Base-by-base conservation (phyloP, 2,113 vertebrate species). In the Rhodinocichla rosea region DNA sequence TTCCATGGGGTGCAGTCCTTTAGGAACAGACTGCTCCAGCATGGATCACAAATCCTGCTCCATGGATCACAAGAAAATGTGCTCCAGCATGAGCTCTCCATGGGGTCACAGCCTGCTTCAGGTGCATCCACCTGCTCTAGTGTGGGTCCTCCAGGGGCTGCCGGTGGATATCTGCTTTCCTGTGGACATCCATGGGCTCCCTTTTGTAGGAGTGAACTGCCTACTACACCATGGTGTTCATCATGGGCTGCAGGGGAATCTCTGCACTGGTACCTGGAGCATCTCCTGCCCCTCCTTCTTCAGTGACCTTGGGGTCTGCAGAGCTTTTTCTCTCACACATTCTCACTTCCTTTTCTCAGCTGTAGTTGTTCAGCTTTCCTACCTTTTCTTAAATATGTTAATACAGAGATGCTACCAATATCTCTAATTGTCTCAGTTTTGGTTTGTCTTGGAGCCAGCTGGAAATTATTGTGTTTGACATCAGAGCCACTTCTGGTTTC, bases 111-210 rank as follows among this genome's bases (percentile, higher is more conserved):
- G 17, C 10, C 9, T 85, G 28, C 42, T 45, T 67, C 8, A 19
- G 49, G 6, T 81, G 40, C 28, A 65, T 28, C 57, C 3, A 12
- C 26, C 28, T 37, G 15, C 18, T 65, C 4, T 3, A 20, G 33
- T 45, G 27, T 67, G 50, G 27, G 13, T 44, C 15, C 12, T 69
- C 16, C 23, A 13, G 6, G 3, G 53, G 32, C 55, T 74, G 26
- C 30, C 53, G 55, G 37, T 57, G 39, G 18, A 10, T 39, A 14
- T 79, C 39, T 80, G 39, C 35, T 71, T 33, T 39, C 32, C 13
- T 1, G 0, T 44, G 24, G 11, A 7, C 7, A 2, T 85, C 22
- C 22, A 30, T 17, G 69, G 50, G 23, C 21, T 75, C 15, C 39
- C 50, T n/a, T 55, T 33, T 53, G 39, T 44, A 35, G 59, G 15